Conservation (phyloP, 2,113 vertebrate species). For the Siphamia tubifer region DNA sequence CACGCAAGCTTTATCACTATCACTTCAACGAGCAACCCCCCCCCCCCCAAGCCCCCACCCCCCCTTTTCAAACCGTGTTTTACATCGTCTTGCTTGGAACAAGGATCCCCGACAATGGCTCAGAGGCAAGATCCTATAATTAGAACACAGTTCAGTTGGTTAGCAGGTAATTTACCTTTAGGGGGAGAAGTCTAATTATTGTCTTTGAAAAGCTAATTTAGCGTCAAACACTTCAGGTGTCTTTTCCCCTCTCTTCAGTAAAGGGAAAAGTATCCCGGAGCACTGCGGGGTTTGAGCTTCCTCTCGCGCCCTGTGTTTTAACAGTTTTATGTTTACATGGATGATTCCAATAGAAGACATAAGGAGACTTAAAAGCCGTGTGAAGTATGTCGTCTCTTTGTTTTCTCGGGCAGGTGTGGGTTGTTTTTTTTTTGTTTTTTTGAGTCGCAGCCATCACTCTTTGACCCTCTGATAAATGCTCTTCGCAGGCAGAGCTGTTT, state of each 20-base stretch:
- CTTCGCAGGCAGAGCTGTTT: slow-evolving; percentile 72
- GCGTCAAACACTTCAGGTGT: slow-evolving; percentile 83
- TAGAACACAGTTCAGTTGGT: slow-evolving; percentile 83
- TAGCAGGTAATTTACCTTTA: slow-evolving; percentile 85
- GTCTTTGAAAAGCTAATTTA: slow-evolving; percentile 85
- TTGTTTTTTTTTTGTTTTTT: not conserved
- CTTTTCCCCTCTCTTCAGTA: slow-evolving; percentile 70
- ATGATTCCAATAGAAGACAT: slow-evolving; percentile 44
- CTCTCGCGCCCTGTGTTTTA: slow-evolving; percentile 37
- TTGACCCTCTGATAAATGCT: slow-evolving; percentile 72
- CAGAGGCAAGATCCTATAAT: slow-evolving; percentile 80
- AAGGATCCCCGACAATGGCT: slow-evolving; percentile 68
- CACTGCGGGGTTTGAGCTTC: slow-evolving; percentile 22
- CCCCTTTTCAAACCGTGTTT: slow-evolving; percentile 67
- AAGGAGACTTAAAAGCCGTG: slow-evolving; percentile 15
- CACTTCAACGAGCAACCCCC: slow-evolving; percentile 47
- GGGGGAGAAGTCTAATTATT: slow-evolving; percentile 85
- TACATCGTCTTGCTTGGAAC: slow-evolving; percentile 72
- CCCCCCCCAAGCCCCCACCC: too few relatives aligned
- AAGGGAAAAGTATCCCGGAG: slow-evolving; percentile 74
- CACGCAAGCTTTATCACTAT: slow-evolving; percentile 45
- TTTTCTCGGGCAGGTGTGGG: slow-evolving; percentile 48
- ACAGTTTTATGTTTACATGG: slow-evolving; percentile 58
- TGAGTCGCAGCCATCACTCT: slow-evolving; percentile 32
- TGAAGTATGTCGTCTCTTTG: slow-evolving; percentile 10